These are phyloP conservation scores for Eubasilissa regina DNA, from an alignment of 1,140 invertebrate species.

Conservation along the genomic window DNA sequence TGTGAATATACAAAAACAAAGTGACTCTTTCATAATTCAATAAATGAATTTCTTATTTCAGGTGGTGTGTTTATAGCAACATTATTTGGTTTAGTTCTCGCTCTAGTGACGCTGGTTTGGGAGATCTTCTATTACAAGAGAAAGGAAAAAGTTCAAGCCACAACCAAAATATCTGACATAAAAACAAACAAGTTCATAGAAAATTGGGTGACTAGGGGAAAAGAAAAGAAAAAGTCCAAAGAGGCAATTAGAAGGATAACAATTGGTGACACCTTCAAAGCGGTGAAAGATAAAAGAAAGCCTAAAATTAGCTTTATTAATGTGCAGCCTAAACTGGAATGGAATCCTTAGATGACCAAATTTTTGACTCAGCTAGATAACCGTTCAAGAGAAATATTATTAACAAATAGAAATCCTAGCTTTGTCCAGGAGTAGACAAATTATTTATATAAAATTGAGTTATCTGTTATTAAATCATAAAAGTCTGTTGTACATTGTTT, in stretches of 20 bases:
- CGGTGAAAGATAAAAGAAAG: conserved; percentile 63
- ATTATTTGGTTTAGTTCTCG: conserved; percentile 84
- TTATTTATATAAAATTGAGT: too few species aligned
- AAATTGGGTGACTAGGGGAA: conserved; percentile 56
- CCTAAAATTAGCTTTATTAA: conserved; percentile 66
- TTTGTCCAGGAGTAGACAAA: too few species aligned
- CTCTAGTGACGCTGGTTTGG: conserved; percentile 85
- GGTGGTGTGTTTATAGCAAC: conserved; percentile 93
- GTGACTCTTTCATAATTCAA: too few species aligned
- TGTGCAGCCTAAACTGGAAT: conserved; percentile 64
- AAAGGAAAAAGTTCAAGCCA: conserved; percentile 70
- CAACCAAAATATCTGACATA: too few species aligned
- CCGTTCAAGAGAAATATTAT: too few species aligned
- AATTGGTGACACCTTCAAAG: conserved; percentile 68
- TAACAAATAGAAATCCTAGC: too few species aligned
- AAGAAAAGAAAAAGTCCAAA: background rate
- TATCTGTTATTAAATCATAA: too few species aligned
- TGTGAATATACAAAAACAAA: too few species aligned
- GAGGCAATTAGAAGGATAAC: conserved; percentile 6
- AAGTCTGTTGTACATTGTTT: too few species aligned
- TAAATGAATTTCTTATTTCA: too few species aligned
- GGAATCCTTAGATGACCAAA: conserved; percentile 58
- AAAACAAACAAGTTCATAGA: conserved; percentile 62
- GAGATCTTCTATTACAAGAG: conserved; percentile 86
- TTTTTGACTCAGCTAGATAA: too few species aligned